Conservation (phyloP, 1,140 invertebrate genomes). For the Holotrichia oblita region DNA sequence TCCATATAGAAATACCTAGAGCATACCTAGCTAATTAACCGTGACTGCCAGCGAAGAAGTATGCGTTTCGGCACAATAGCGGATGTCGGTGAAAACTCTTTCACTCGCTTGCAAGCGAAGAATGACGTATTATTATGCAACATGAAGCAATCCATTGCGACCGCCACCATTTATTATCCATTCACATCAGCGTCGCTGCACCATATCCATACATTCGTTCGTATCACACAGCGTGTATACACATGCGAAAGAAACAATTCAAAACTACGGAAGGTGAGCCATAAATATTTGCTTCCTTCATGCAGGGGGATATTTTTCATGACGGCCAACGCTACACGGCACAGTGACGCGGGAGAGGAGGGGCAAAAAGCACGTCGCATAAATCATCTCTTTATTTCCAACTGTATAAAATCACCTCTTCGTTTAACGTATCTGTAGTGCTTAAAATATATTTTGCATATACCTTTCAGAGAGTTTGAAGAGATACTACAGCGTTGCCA, state of each 20-base stretch:
- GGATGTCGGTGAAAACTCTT: slow-evolving; percentile 9
- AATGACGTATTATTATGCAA: slow-evolving; percentile 18
- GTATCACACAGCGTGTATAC: not conserved
- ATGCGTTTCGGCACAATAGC: not conserved
- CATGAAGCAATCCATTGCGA: not conserved
- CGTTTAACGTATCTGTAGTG: not conserved
- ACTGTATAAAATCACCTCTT: not conserved
- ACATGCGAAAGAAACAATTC: slow-evolving; percentile 7
- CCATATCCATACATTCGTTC: slow-evolving; percentile 1
- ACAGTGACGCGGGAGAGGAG: not conserved
- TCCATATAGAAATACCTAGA: not conserved
- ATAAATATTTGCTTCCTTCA: slow-evolving; percentile 9
- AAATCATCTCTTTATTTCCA: slow-evolving; percentile 18
- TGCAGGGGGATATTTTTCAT: slow-evolving; percentile 12
- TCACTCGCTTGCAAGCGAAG: not conserved
- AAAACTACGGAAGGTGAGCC: slow-evolving; percentile 6
- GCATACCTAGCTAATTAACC: slow-evolving; percentile 1
- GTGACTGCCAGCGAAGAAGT: not conserved
- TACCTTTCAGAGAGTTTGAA: not conserved
- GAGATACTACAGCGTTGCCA: not conserved
- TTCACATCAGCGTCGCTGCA: slow-evolving; percentile 15
- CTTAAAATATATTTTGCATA: not conserved
- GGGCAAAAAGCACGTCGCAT: not conserved
- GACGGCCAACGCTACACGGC: not conserved
- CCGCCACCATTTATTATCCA: slow-evolving; percentile 2